Evolutionary conservation across 2,888 invertebrate species (phyloP), one percentile per base, ranked within the genome.

Genomic region (Eristalis tenax): DNA sequence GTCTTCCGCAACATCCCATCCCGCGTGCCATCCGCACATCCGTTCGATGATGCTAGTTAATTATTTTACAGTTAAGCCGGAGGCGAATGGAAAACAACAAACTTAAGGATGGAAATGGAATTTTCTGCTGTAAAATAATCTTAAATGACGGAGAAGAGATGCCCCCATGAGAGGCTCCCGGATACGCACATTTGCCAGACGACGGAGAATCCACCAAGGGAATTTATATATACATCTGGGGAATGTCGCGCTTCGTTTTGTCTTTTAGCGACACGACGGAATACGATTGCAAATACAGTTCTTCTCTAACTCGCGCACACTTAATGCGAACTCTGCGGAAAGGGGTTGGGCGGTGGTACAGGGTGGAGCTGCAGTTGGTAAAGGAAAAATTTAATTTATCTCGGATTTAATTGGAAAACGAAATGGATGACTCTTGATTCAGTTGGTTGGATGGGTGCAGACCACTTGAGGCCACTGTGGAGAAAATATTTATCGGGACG

Each of bases 41-140:
- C 78, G 75, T 69, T 75, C 81, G 40, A 69, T 81, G 74, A 86
- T 79, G 78, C 78, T 63, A 86, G 82, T 82, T 86, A 86, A 86
- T 86, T 86, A 86, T 82, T 86, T 86, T 79, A 79, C 78, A 78
- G 82, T 68, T 71, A 79, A 82, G 78, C 78, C 43, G 18, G 22
- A 74, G 73, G 83, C 68, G 43, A 74, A 69, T 57, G 23, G 59
- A 66, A 64, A 57, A 50, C 35, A 66, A 65, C n/a, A 69, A 65
- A 77, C 82, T 70, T n/a, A 23, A 79, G 74, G 78, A 82, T 82
- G 57, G 71, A 86, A 86, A 83, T 35, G 78, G 61, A 75, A 81
- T 86, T 50, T 50, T 50, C 18, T 18, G n/a, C 8, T 18, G 50
- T 68, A 38, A 79, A 82, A 80, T 71, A 74, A 57, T 74, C 68